phyloP scores from a whole-genome alignment of 2,888 invertebrate genomes.

The Drosophila subquinaria region DNA sequence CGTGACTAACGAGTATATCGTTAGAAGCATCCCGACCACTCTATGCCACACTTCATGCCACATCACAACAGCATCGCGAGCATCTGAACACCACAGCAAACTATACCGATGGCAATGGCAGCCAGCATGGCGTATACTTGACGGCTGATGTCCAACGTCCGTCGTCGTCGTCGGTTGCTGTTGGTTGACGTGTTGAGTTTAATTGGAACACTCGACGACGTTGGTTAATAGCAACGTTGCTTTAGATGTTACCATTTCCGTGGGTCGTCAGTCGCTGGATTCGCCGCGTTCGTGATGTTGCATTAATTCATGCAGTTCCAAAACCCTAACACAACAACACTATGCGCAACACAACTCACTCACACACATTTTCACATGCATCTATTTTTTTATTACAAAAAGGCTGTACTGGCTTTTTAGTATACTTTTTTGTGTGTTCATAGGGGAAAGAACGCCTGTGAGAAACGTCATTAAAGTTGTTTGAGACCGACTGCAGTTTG shows the following conservation, averaged over 20 bases:
- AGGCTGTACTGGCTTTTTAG: constrained; percentile 22
- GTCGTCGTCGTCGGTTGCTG: constrained; percentile 29
- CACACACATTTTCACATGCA: constrained; percentile 40
- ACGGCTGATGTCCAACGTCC: constrained; percentile 57
- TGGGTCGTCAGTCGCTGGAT: constrained; percentile 31
- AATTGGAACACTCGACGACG: constrained; percentile 77
- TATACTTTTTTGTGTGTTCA: neutral
- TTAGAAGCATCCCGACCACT: constrained; percentile 53
- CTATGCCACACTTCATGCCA: constrained; percentile 4
- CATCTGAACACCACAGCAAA: constrained; percentile 51
- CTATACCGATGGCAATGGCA: constrained; percentile 45
- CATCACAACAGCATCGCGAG: constrained; percentile 28
- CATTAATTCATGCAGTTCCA: constrained; percentile 76
- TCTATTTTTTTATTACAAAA: constrained; percentile 41
- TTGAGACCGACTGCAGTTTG: constrained; percentile 23
- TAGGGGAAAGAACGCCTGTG: constrained; percentile 2
- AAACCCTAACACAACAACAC: constrained; percentile 31
- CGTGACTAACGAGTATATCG: constrained; percentile 77
- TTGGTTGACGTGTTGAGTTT: constrained; percentile 80
- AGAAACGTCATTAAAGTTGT: constrained; percentile 44
- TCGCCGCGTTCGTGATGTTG: constrained; percentile 47
- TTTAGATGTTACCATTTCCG: constrained; percentile 68
- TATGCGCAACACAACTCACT: constrained; percentile 22
- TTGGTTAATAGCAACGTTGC: constrained; percentile 46
- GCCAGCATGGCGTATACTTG: constrained; percentile 74